phyloP scores from a whole-genome alignment of 2,888 invertebrate species.

The Apotomis betuletana region DNA sequence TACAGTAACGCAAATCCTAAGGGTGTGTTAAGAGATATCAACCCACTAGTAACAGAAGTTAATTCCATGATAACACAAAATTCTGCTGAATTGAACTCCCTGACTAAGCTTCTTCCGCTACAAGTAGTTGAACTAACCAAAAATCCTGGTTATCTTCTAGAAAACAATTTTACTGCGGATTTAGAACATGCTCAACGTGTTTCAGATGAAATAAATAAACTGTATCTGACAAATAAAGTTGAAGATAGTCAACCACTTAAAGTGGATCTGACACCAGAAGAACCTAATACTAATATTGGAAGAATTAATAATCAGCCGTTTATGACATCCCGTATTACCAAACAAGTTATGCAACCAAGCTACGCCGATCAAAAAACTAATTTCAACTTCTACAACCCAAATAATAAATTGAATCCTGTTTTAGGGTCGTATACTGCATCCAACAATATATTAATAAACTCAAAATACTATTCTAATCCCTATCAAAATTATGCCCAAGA shows the following conservation, averaged over 20 bases:
- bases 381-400: not conserved
- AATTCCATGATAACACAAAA: not conserved
- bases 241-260: not conserved
- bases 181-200: constrained; percentile 9
- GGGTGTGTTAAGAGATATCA: too few relatives aligned
- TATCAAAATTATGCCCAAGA: not conserved
- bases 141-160: not conserved
- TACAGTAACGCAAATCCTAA: too few relatives aligned
- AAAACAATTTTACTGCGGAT: not conserved
- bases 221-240: constrained; percentile 7
- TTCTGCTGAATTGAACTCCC: not conserved
- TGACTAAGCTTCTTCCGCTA: not conserved
- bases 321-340: not conserved
- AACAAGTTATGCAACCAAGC: not conserved
- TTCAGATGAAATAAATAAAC: constrained; percentile 13
- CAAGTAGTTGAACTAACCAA: constrained; percentile 11
- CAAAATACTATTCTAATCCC: constrained; percentile 12
- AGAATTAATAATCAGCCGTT: constrained; percentile 2
- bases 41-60: too few relatives aligned
- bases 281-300: not conserved
- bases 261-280: not conserved
- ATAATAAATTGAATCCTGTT: not conserved
- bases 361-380: not conserved
- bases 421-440: not conserved
- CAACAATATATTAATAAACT: not conserved